Percentiles rank a stretch among this genome's conserved stretches.
Conservation (phyloP, 2,797 vertebrate species). For the Podargus strigoides region DNA sequence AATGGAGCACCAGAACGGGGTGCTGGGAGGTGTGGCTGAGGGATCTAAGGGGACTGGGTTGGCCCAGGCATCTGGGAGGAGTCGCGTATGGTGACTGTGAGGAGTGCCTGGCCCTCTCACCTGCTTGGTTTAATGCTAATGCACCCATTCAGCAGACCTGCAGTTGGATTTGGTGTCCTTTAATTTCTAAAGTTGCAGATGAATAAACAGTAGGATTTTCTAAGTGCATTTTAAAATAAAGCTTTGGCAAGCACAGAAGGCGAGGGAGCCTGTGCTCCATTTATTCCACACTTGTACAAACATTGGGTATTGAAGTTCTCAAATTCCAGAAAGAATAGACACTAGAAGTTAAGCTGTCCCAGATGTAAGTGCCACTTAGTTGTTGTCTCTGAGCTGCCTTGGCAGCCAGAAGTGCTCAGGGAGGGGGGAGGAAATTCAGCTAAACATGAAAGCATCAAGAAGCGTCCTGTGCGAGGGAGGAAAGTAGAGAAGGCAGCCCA, state of each 20-base stretch:
- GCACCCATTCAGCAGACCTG: neutral
- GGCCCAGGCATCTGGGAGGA: neutral
- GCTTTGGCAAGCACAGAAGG: neutral
- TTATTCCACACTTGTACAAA: slow-evolving; percentile 56
- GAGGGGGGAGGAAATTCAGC: neutral
- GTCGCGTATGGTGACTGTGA: neutral
- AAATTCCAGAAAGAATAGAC: slow-evolving; percentile 56
- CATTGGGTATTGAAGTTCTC: slow-evolving; percentile 46
- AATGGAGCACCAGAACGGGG: neutral
- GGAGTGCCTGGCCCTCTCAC: neutral
- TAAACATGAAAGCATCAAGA: neutral
- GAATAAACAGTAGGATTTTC: slow-evolving; percentile 17
- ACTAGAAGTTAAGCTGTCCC: slow-evolving; percentile 42
- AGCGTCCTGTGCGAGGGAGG: neutral
- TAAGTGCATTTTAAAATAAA: slow-evolving; percentile 9
- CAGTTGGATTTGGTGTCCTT: neutral
- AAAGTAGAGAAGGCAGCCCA: neutral
- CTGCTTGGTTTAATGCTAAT: neutral
- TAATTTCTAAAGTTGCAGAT: neutral
- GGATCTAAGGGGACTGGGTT: neutral
- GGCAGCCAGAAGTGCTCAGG: slow-evolving; percentile 18
- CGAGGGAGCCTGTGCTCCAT: neutral
- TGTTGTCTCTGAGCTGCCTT: slow-evolving; percentile 14
- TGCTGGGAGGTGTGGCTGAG: neutral
- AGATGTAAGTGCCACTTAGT: slow-evolving; percentile 58